Conservation (phyloP, 1,140 invertebrate genomes). For the Luehdorfia chinensis region DNA sequence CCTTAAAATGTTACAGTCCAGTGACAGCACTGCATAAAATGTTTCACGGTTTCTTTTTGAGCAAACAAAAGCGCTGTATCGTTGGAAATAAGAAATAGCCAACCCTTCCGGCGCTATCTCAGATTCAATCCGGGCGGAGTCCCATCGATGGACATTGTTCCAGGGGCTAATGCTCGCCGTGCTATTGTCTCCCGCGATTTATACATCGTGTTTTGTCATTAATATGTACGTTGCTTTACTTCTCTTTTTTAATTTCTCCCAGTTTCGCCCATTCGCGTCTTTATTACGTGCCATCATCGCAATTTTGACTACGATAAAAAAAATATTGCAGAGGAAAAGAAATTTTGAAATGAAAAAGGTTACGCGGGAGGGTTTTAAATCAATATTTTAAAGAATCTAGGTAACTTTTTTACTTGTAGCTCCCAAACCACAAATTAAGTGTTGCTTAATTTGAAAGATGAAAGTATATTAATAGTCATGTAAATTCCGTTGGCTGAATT, state of each 20-base stretch:
- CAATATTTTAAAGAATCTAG: too few species aligned
- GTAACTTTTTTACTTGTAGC: too few species aligned
- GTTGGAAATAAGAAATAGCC: conserved; percentile 45
- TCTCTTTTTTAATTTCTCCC: conserved; percentile 40
- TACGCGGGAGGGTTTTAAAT: too few species aligned
- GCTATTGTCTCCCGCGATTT: conserved; percentile 57
- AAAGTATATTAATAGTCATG: too few species aligned
- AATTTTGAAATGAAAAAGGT: too few species aligned
- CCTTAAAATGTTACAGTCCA: too few species aligned
- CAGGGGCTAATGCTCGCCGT: conserved; percentile 46
- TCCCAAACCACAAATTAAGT: too few species aligned
- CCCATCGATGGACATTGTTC: conserved; percentile 41
- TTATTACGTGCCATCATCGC: too few species aligned
- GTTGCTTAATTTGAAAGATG: too few species aligned
- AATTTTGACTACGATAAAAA: conserved; percentile 7
- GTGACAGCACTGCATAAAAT: neutral
- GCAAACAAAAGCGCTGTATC: conserved; percentile 9
- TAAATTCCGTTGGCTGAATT: conserved; percentile 9
- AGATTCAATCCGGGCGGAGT: conserved; percentile 56
- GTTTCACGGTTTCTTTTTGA: conserved; percentile 5
- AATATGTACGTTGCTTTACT: conserved; percentile 46
- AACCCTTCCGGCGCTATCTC: conserved; percentile 54
- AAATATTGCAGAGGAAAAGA: too few species aligned
- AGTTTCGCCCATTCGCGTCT: conserved; percentile 24
- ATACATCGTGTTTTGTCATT: conserved; percentile 53